A percentile compares a stretch with the other conserved stretches of the same genome.
phyloP scores from a whole-genome alignment of 2,888 invertebrate species.

The Argyra leucocephala region DNA sequence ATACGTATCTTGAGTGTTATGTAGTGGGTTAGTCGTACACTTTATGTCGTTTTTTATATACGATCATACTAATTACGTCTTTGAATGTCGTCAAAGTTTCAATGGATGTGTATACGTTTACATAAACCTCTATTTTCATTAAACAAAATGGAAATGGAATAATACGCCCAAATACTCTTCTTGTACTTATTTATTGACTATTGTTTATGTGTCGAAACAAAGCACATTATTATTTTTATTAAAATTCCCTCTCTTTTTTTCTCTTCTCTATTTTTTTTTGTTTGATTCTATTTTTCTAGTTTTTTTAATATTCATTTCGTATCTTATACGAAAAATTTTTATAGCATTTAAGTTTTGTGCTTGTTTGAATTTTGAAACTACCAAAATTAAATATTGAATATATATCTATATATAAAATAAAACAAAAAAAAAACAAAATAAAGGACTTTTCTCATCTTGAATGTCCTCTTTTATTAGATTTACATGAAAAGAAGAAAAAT shows the following conservation, averaged over 20 bases:
- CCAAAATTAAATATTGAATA: background rate
- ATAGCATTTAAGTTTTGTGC: background rate
- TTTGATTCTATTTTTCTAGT: background rate
- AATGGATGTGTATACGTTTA: no score
- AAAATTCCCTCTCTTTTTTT: background rate
- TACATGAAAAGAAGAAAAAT: background rate
- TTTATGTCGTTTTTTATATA: no score
- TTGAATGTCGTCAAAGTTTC: no score
- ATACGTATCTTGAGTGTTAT: no score
- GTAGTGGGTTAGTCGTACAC: no score
- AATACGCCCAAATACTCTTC: no score
- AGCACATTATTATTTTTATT: background rate
- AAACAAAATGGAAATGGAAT: no score
- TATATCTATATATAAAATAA: no score
- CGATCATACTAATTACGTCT: no score
- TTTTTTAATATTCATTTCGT: background rate
- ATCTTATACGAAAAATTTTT: background rate
- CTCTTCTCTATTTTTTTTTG: background rate
- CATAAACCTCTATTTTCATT: no score
- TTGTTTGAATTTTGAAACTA: background rate
- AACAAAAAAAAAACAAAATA: background rate
- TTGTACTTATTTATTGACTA: slow-evolving; percentile 1
- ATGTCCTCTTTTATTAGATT: background rate
- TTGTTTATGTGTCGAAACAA: background rate
- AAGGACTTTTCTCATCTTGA: background rate